Base-by-base conservation (phyloP, 2,888 invertebrate genomes). In the Leucophenga montana region DNA sequence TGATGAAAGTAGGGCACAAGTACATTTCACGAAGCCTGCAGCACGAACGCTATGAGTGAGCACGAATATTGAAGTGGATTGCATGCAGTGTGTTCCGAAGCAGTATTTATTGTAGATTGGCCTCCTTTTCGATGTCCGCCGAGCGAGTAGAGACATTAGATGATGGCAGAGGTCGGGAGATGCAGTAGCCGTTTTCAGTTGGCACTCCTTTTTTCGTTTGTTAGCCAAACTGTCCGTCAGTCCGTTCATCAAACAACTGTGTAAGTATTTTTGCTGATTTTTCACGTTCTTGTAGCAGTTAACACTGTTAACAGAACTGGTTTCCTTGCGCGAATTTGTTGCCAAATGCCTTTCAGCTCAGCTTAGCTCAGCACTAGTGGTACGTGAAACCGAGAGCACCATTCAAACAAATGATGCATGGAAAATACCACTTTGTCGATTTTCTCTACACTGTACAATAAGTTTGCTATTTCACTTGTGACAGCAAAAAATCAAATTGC, bases 1-100 rank as follows among this genome's bases (percentile, higher is more conserved):
- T 57, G 33, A 27, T 66, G 68, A 76, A 76, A 83, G 77, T 81
- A 75, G 80, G 80, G 74, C 84, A 83, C 75, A 78, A 78, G 74
- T 71, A 75, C 78, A 75, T 67, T 73, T 73, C 39, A 66, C 71
- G 66, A 78, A 64, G 20, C n/a, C 67, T 48, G 54, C 6, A 39
- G 39, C 39, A 64, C 64, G 20, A 64, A 18, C 11, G 27, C 39
- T 1, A 39, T 1, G 39, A 39, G 11, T 39, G 39, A 39, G 8
- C 9, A 11, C 9, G 39, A 39, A 39, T 39, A 4, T 2, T 27
- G 39, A 39, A 39, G 11, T 39, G 39, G 39, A 39, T 39, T 39
- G 39, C 8, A 39, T 39, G 39, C 1, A 11, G 1, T 39, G 39
- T 39, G 39, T 5, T 39, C 8, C 39, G 39, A 56, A 39, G 33